Conservation (phyloP, 2,888 invertebrate genomes). For the Labia minor region DNA sequence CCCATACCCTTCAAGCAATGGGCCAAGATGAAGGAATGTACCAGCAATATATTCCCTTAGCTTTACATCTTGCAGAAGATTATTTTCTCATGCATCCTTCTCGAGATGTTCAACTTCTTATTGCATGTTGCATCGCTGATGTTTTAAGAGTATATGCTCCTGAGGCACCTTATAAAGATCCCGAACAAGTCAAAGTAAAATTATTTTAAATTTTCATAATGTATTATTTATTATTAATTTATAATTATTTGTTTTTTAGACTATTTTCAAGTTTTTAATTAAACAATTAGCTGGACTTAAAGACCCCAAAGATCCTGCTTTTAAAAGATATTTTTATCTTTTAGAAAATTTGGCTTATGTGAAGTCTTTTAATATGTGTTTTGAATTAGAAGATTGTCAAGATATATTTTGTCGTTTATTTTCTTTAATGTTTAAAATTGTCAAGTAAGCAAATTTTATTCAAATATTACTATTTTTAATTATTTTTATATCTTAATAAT, state of each 20-base stretch:
- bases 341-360: conserved; percentile 94
- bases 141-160: conserved; percentile 93
- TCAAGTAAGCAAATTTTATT: conserved; percentile 61
- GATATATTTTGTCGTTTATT: conserved; percentile 92
- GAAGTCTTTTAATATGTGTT: conserved; percentile 97
- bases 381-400: conserved; percentile 93
- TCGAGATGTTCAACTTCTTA: conserved; percentile 84
- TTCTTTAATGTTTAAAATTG: conserved; percentile 87
- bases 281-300: conserved; percentile 85
- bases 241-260: conserved; percentile 39
- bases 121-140: conserved; percentile 96
- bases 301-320: conserved; percentile 93
- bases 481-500: conserved; percentile 15
- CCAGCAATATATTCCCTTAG: conserved; percentile 82
- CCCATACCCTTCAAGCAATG: conserved; percentile 91
- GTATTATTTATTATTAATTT: conserved; percentile 8
- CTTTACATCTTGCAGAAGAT: conserved; percentile 85
- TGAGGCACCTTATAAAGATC: conserved; percentile 94
- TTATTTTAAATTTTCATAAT: neutral
- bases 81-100: conserved; percentile 82
- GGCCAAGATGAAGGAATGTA: conserved; percentile 92
- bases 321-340: conserved; percentile 94
- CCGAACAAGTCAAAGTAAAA: conserved; percentile 69
- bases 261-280: conserved; percentile 87
- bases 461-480: neutral